Evolutionary conservation across 2,113 vertebrate genomes (phyloP), one percentile per base, ranked within the genome.

Genomic region (Oenanthe oenanthe): DNA sequence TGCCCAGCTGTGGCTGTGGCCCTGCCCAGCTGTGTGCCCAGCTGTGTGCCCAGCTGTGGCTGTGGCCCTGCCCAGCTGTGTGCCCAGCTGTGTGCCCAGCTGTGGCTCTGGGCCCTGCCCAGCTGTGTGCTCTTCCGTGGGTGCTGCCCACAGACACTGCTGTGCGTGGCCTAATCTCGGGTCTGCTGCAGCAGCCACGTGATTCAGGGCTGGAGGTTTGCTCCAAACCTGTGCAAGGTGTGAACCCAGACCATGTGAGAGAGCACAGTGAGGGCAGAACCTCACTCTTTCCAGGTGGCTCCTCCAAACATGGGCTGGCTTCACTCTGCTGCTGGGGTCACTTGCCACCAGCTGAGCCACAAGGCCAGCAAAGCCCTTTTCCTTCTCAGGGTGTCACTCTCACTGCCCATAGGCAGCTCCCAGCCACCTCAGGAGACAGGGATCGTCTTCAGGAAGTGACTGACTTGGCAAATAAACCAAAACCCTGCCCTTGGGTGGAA

Each of bases 171-270:
- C 94, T 90, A 88, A 96, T 96, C 96, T 97, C 18, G 0, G 0
- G 92, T 97, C 89, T 88, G 56, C 78, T 32, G 54, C 10, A 51
- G 85, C 89, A 92, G 93, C 93, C 89, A 93, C 88, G 60, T 85
- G 81, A 89, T 83, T 92, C 94, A 95, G 67, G 77, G 87, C 74
- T 95, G 85, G 28, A 31, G 89, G 74, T 93, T 96, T 83, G 85
- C 70, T 93, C 60, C 1, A 50, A 95, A 82, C 58, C 24, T 88
- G 42, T 51, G 47, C 51, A 24, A 94, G 89, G 78, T 77, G 93
- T 89, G 89, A 93, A 11, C 78, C 8, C 28, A 31, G 42, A 83
- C 51, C 17, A 16, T 4, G 3, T 9, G 10, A 20, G 40, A 70
- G 34, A 36, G 8, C 34, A 36, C 34, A 36, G 10, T 0, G 14